Evolutionary conservation across 2,797 vertebrate genomes (phyloP), one percentile per base, ranked within the genome.

Genomic region (Scomberomorus guttatus): DNA sequence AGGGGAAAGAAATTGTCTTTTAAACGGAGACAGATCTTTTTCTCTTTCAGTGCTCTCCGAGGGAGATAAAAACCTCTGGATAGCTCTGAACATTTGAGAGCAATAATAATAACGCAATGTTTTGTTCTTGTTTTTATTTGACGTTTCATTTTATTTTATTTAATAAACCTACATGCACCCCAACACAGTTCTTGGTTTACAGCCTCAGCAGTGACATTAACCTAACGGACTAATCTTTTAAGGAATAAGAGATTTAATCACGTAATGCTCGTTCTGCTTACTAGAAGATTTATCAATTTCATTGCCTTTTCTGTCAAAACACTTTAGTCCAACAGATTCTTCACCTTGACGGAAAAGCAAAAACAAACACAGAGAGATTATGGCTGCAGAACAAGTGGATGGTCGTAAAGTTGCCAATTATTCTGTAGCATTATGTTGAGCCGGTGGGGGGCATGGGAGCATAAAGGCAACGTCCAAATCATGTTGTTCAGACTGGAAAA

Each of bases 1-100:
- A 13, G 34, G 37, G 8, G 52, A 69, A 73, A 46, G 27, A 81
- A 87, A 89, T 78, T 48, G 56, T 79, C 74, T 84, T 85, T 75
- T 72, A 83, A 85, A 77, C 68, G 56, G 77, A 88, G 84, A 84
- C 70, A 51, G 85, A 89, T 90, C 12, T 69, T 84, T 84, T 85
- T 87, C 15, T 83, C 70, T 75, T 70, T 59, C 65, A 37, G 51
- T 25, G 55, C 79, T 86, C 77, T 76, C 58, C 65, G 60, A 79
- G 46, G 25, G 32, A 73, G 72, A 89, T 84, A 39, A 79, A 82
- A 39, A 83, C 34, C 56, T 66, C 62, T 54, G 39, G 72, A 73
- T 77, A 63, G 61, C 77, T 82, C 56, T 75, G 56, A 63, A 60
- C 68, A 22, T 58, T 66, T 71, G 39, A 32, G 44, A 67, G 27